Evolutionary conservation across 2,888 invertebrate species (phyloP).

Genomic region (Drosophila leonis): DNA sequence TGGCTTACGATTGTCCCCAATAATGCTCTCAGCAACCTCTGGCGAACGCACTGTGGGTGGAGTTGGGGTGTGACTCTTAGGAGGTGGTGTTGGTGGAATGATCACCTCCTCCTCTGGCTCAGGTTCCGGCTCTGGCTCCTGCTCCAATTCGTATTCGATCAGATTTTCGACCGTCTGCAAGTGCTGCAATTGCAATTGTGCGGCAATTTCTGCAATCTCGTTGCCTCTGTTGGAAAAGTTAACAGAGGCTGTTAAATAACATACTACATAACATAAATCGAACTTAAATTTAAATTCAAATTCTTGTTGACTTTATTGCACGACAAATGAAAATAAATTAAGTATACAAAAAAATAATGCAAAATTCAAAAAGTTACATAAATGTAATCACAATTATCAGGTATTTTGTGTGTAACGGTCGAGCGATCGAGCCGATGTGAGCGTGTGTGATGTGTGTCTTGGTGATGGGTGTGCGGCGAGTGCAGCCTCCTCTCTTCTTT

Average conservation of each 20-base stretch:
- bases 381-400: slow-evolving; percentile 73
- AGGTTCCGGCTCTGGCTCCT: slow-evolving; percentile 31
- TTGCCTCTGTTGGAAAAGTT: slow-evolving; percentile 57
- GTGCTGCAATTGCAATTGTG: slow-evolving; percentile 55
- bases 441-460: slow-evolving; percentile 28
- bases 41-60: slow-evolving; percentile 60
- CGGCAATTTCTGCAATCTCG: slow-evolving; percentile 59
- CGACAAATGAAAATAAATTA: slow-evolving; percentile 68
- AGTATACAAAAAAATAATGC: slow-evolving; percentile 45
- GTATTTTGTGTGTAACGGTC: slow-evolving; percentile 61
- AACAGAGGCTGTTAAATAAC: slow-evolving; percentile 47
- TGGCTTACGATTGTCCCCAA: slow-evolving; percentile 73
- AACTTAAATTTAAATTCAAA: slow-evolving; percentile 13
- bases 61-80: slow-evolving; percentile 53
- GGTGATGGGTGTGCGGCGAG: slow-evolving; percentile 55
- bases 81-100: slow-evolving; percentile 48
- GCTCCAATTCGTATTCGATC: slow-evolving; percentile 31
- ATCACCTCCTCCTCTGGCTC: slow-evolving; percentile 47
- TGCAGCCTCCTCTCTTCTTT: slow-evolving; percentile 49
- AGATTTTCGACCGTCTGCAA: slow-evolving; percentile 31
- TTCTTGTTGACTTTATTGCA: slow-evolving; percentile 61
- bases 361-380: slow-evolving; percentile 40
- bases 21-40: slow-evolving; percentile 62
- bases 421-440: slow-evolving; percentile 30
- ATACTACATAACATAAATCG: slow-evolving; percentile 4